A percentile compares a stretch with the other conserved stretches of the same genome.
Conservation (phyloP, 2,888 invertebrate genomes). For the Sthenelais limicola region DNA sequence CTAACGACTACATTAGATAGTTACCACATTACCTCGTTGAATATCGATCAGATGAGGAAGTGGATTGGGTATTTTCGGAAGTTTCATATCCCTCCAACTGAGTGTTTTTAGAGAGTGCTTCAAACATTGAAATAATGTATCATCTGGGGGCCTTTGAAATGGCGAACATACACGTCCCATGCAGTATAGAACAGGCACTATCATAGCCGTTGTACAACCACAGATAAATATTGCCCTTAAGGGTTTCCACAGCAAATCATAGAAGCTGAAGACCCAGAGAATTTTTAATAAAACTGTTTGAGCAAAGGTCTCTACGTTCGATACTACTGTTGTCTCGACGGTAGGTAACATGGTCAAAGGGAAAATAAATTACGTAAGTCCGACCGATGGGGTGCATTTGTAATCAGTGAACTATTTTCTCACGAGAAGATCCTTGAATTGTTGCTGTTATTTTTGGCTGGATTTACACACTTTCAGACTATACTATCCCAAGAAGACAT, state of each 20-base stretch:
- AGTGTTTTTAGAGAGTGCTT: slow-evolving; percentile 12
- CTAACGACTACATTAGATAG: too few relatives aligned
- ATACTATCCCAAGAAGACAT: too few relatives aligned
- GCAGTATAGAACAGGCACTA: not conserved
- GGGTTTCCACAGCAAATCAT: slow-evolving; percentile 20
- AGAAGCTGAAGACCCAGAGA: slow-evolving; percentile 4
- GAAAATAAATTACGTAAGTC: too few relatives aligned
- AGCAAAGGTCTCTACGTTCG: not conserved
- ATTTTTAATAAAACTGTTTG: not conserved
- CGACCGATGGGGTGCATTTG: too few relatives aligned
- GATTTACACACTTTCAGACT: too few relatives aligned
- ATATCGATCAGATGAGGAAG: slow-evolving; percentile 26
- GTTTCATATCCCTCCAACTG: not conserved
- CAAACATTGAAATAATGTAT: not conserved
- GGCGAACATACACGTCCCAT: slow-evolving; percentile 10
- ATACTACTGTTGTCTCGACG: not conserved
- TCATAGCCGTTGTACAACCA: not conserved
- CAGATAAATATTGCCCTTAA: slow-evolving; percentile 6
- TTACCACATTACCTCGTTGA: too few relatives aligned
- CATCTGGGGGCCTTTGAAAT: slow-evolving; percentile 14
- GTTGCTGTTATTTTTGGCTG: too few relatives aligned
- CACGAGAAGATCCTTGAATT: too few relatives aligned
- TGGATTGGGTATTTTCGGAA: slow-evolving; percentile 5
- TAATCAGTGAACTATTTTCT: too few relatives aligned
- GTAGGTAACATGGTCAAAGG: slow-evolving; percentile 2